phyloP scores from a whole-genome alignment of 53 echinoderm and acorn worm genomes.

The Astropecten irregularis region DNA sequence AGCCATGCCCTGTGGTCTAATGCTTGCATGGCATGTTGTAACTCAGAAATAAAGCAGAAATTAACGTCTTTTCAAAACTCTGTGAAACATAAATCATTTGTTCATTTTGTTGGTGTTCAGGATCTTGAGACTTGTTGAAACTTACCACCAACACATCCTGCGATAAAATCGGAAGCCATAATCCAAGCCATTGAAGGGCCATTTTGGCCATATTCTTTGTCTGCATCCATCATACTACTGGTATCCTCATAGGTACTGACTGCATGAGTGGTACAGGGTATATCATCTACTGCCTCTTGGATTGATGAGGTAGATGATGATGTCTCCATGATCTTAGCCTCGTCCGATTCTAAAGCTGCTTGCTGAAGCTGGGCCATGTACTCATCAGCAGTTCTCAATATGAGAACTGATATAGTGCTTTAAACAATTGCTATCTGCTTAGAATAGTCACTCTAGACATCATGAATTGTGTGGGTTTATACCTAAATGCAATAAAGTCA shows the following conservation, averaged over 20 bases:
- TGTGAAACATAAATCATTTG: too few relatives aligned
- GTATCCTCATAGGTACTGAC: background rate
- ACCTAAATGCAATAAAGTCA: background rate
- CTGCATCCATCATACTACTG: background rate
- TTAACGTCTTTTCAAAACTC: too few relatives aligned
- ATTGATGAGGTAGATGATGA: background rate
- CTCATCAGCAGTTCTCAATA: background rate
- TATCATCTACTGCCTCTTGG: slow-evolving; percentile 1
- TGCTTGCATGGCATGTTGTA: too few relatives aligned
- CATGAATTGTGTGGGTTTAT: background rate
- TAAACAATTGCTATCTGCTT: background rate
- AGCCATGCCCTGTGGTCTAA: too few relatives aligned
- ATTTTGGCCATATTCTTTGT: background rate
- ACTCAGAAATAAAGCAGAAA: too few relatives aligned
- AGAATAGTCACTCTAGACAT: slow-evolving; percentile 3
- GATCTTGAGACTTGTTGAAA: too few relatives aligned
- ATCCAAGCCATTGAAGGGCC: slow-evolving; percentile 22
- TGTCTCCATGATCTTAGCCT: slow-evolving; percentile 28
- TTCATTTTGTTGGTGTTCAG: too few relatives aligned
- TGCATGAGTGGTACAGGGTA: background rate
- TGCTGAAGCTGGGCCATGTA: slow-evolving; percentile 51
- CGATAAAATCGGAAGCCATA: slow-evolving; percentile 88
- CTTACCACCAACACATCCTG: slow-evolving; percentile 89
- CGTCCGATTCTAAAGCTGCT: slow-evolving; percentile 30
- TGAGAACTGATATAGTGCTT: background rate